These are phyloP conservation scores for Diorhabda carinulata DNA, from an alignment of 1,140 invertebrate species.

Conservation along the genomic window DNA sequence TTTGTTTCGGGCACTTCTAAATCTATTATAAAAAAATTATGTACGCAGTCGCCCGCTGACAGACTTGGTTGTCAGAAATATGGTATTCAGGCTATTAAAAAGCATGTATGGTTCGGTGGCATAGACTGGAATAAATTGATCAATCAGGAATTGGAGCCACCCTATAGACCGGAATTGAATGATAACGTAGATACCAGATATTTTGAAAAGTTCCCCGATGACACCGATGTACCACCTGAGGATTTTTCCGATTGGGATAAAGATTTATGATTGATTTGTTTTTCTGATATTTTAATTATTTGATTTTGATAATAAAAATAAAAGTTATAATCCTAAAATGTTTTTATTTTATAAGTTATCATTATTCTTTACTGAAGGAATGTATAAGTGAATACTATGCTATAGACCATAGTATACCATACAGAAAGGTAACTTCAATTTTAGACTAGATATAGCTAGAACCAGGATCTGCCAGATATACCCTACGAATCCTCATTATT, in stretches of 20 bases:
- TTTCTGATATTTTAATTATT: not conserved
- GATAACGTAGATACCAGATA: conserved; percentile 35
- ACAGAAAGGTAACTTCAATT: too few species aligned
- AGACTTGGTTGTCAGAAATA: conserved; percentile 87
- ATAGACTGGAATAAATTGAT: conserved; percentile 39
- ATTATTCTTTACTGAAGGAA: too few species aligned
- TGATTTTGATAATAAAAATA: too few species aligned
- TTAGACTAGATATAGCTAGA: too few species aligned
- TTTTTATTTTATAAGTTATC: too few species aligned
- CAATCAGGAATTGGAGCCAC: conserved; percentile 27
- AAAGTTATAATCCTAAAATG: too few species aligned
- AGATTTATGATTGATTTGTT: conserved; percentile 21
- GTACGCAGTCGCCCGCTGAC: conserved; percentile 84
- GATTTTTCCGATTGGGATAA: conserved; percentile 28
- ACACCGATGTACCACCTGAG: conserved; percentile 18
- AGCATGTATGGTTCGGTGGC: conserved; percentile 71
- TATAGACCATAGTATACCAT: too few species aligned
- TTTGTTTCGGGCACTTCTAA: conserved; percentile 75
- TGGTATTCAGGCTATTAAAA: conserved; percentile 88
- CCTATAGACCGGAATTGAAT: conserved; percentile 33
- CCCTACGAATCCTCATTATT: too few species aligned
- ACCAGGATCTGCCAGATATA: too few species aligned
- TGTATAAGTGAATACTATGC: too few species aligned
- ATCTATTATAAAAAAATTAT: conserved; percentile 82
- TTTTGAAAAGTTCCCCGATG: conserved; percentile 37